Percentiles rank a stretch among this genome's conserved stretches.
phyloP scores from a whole-genome alignment of 2,888 invertebrate genomes.

The Diabrotica balteata region DNA sequence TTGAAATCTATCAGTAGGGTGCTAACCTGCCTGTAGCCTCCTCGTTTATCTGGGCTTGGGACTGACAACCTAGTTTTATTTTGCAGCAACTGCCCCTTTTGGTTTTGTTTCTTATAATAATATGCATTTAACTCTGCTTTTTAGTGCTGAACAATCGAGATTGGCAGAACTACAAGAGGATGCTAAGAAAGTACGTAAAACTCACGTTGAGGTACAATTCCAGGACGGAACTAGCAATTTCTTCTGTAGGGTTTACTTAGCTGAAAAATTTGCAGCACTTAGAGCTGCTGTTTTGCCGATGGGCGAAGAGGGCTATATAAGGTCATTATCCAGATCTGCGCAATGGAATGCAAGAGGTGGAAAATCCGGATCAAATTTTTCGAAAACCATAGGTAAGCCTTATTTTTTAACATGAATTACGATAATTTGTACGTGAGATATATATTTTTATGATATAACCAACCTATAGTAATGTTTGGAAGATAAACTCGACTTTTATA shows the following conservation, averaged over 20 bases:
- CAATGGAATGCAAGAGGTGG: constrained; percentile 96
- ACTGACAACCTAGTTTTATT: no score
- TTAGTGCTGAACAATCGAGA: not conserved
- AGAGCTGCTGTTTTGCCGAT: constrained; percentile 62
- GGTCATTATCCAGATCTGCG: constrained; percentile 83
- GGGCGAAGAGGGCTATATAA: constrained; percentile 79
- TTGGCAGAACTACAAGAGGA: constrained; percentile 49
- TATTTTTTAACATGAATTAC: no score
- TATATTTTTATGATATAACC: no score
- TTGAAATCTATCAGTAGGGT: no score
- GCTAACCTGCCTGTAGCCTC: no score
- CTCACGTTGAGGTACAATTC: constrained; percentile 67
- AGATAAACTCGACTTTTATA: no score
- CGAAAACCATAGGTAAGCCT: constrained; percentile 81
- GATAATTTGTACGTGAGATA: no score
- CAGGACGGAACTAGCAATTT: constrained; percentile 78
- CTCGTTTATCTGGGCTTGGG: no score
- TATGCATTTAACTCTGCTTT: not conserved
- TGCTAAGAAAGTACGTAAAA: constrained; percentile 53
- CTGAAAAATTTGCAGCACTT: constrained; percentile 87
- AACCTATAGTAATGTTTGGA: no score
- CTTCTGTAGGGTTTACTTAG: constrained; percentile 89
- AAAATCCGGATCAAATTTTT: constrained; percentile 96
- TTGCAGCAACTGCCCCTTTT: no score
- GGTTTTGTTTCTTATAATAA: no score